Evolutionary conservation across 2,888 invertebrate genomes (phyloP).

Genomic region (Escarpia spicata): DNA sequence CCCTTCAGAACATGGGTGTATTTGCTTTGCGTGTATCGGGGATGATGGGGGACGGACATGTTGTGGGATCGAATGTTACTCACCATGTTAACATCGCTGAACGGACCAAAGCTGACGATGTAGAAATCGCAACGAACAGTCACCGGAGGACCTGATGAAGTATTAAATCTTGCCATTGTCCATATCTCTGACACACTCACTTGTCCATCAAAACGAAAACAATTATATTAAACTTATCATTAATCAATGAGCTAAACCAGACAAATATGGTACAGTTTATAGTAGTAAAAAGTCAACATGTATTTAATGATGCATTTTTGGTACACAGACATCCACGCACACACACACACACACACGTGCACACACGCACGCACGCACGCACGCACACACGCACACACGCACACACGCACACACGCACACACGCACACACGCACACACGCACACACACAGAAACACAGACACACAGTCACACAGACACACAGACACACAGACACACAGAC

Average conservation of each 20-base stretch:
- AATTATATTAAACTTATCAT: too few species aligned
- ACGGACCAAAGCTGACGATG: background rate
- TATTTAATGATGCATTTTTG: too few species aligned
- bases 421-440: background rate
- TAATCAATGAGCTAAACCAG: too few species aligned
- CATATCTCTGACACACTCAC: background rate
- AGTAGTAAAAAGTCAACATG: too few species aligned
- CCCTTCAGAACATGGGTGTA: too few species aligned
- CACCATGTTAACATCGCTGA: background rate
- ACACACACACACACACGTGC: background rate
- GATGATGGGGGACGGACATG: too few species aligned
- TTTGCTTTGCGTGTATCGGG: too few species aligned
- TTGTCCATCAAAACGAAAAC: too few species aligned
- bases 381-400: background rate
- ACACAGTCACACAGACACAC: background rate
- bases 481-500: background rate
- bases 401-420: too few species aligned
- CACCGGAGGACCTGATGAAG: slow-evolving; percentile 75
- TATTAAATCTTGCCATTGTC: slow-evolving; percentile 80
- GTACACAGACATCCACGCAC: background rate
- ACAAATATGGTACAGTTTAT: too few species aligned
- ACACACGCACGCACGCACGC: background rate
- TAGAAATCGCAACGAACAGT: background rate
- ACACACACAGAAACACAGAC: background rate
- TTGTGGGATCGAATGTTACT: background rate